Conservation (phyloP, 2,113 vertebrate genomes). For the Antennarius striatus region DNA sequence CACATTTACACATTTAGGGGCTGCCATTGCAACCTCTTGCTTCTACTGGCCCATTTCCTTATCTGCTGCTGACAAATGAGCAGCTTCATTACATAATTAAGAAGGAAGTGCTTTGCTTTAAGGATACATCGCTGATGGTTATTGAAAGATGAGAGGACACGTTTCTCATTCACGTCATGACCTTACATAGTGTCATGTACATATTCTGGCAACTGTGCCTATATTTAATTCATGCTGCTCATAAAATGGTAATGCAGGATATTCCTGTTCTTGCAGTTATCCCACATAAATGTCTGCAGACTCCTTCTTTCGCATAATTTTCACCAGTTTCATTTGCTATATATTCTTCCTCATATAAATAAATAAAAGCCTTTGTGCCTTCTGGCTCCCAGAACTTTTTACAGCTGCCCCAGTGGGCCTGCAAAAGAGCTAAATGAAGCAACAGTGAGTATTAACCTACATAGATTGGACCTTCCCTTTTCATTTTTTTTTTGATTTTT, state of each 20-base stretch:
- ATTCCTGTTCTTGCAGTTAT: conserved; percentile 47
- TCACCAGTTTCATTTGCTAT: conserved; percentile 65
- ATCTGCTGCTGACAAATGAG: conserved; percentile 53
- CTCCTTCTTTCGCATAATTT: conserved; percentile 54
- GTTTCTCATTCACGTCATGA: conserved; percentile 53
- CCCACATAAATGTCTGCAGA: conserved; percentile 49
- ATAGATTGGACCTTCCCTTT: conserved; percentile 70
- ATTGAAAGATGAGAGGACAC: conserved; percentile 30
- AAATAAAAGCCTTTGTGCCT: conserved; percentile 73
- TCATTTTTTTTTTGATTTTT: conserved; percentile 51
- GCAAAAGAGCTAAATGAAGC: conserved; percentile 69
- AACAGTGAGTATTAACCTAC: conserved; percentile 74
- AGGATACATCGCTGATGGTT: conserved; percentile 35
- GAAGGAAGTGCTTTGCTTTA: conserved; percentile 61
- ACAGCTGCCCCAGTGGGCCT: conserved; percentile 57
- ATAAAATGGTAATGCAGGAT: conserved; percentile 61
- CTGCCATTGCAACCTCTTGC: conserved; percentile 46
- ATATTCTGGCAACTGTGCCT: conserved; percentile 41
- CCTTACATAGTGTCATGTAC: conserved; percentile 59
- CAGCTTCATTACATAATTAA: conserved; percentile 58
- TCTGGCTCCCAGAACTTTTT: conserved; percentile 66
- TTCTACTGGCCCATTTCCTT: conserved; percentile 35
- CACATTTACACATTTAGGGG: conserved; percentile 35
- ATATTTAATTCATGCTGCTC: conserved; percentile 66
- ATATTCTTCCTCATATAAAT: conserved; percentile 68